Evolutionary conservation across 2,888 invertebrate species (phyloP).

Genomic region (Nomada fabriciana): DNA sequence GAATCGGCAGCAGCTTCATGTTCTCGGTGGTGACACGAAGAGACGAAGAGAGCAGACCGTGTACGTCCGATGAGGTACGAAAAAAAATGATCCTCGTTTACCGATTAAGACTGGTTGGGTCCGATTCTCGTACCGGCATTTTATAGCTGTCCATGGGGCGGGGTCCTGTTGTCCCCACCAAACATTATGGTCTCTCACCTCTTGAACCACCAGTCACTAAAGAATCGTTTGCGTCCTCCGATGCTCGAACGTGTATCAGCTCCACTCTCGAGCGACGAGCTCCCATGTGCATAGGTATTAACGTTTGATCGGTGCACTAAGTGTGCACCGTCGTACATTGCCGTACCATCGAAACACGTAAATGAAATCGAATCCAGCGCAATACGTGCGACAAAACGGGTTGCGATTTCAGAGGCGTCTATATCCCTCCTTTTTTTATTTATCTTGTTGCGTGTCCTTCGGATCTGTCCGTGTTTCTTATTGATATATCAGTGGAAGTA

Average conservation of each 20-base stretch:
- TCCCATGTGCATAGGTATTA: not conserved
- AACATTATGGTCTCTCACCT: slow-evolving; percentile 70
- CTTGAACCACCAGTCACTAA: slow-evolving; percentile 74
- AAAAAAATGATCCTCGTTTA: slow-evolving; percentile 70
- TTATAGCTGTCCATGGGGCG: slow-evolving; percentile 81
- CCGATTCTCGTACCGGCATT: slow-evolving; percentile 78
- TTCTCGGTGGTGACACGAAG: slow-evolving; percentile 36
- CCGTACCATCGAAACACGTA: slow-evolving; percentile 25
- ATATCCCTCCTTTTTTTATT: not conserved
- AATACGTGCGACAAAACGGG: slow-evolving; percentile 42
- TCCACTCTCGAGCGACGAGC: slow-evolving; percentile 18
- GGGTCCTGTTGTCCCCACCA: slow-evolving; percentile 73
- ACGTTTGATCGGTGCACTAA: not conserved
- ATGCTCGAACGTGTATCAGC: slow-evolving; percentile 36
- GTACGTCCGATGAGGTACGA: slow-evolving; percentile 24
- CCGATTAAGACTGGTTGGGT: slow-evolving; percentile 83
- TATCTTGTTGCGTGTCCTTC: not conserved
- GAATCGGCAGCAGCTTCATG: slow-evolving; percentile 85
- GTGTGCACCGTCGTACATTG: no score
- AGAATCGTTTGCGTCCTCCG: slow-evolving; percentile 64
- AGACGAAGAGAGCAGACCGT: slow-evolving; percentile 10
- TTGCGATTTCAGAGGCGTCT: slow-evolving; percentile 27
- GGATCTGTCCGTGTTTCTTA: not conserved
- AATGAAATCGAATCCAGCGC: slow-evolving; percentile 39
- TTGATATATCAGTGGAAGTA: no score